Evolutionary conservation across 2,113 vertebrate genomes (phyloP), one percentile per base, ranked within the genome.

Genomic region (Hassar affinis): DNA sequence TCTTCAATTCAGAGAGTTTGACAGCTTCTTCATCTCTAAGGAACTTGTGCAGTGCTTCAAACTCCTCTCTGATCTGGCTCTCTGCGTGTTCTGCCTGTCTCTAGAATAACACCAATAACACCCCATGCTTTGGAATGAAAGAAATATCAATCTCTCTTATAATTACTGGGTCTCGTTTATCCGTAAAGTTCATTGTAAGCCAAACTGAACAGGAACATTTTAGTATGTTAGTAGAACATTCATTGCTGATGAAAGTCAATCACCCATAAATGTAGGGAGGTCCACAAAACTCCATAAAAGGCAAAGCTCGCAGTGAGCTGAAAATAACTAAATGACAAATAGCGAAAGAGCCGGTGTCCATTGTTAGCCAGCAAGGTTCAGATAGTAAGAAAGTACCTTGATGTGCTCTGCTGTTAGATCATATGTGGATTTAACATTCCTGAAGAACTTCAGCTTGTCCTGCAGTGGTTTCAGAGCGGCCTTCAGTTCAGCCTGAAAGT

Each of bases 401-500:
- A 94, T 86, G 51, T 94, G 94, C 49, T 93, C 88, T 74, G 89
- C 81, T 80, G 91, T 92, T 85, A 93, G 88, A 83, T 95, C 94
- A 68, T 87, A 93, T 59, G 82, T 87, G 9, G 52, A 49, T 88
- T 87, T 93, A 0, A 87, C 88, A 69, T 91, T 92, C 61, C 75
- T 91, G 90, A 92, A 92, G 76, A 88, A 59, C 76, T 92, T 92
- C 81, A 95, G 69, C 85, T 93, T 95, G 14, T 92, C 92, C 86
- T 93, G 91, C 84, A 95, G 88, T 78, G 93, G 92, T 84, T 91
- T 85, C 56, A 95, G 78, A 0, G 93, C 93, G 27, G 42, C 92
- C 87, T 92, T 93, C 52, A 94, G 90, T 88, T 95, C 94, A 80
- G 91, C 94, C 94, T 95, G 80, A 42, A 88, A 90, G 68, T 66